A percentile compares a stretch with the other conserved stretches of the same genome.
Evolutionary conservation across 2,797 vertebrate genomes (phyloP).

Genomic region (Valencia hispanica): DNA sequence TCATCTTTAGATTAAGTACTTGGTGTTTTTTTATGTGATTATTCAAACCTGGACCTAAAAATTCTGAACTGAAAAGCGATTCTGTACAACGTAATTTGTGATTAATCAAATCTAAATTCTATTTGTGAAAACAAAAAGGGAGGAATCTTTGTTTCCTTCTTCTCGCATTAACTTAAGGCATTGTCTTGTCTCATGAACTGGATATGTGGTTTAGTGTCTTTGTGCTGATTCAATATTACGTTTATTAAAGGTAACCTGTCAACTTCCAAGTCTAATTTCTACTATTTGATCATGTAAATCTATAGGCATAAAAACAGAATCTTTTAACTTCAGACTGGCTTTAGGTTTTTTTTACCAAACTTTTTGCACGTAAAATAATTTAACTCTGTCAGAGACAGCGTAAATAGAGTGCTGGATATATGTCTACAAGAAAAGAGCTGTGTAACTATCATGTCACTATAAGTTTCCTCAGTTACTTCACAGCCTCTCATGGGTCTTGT

Average conservation of each 20-base stretch:
- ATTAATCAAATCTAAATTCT: not conserved
- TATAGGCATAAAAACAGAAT: slow-evolving; percentile 31
- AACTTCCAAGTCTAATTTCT: not conserved
- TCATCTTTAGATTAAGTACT: not conserved
- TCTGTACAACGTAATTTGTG: not conserved
- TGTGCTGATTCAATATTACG: not conserved
- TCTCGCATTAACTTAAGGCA: not conserved
- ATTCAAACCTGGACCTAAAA: not conserved
- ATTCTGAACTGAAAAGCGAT: not conserved
- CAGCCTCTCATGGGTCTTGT: slow-evolving; percentile 78
- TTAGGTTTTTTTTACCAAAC: slow-evolving; percentile 34
- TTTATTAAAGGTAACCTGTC: slow-evolving; percentile 1
- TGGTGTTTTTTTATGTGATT: too few relatives aligned
- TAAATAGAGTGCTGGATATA: slow-evolving; percentile 65
- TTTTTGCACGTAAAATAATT: slow-evolving; percentile 50
- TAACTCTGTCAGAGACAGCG: slow-evolving; percentile 58
- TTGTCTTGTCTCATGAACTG: not conserved
- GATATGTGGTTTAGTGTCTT: not conserved
- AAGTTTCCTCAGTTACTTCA: slow-evolving; percentile 63
- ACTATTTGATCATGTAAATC: slow-evolving; percentile 1
- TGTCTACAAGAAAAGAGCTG: slow-evolving; percentile 51
- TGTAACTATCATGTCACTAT: slow-evolving; percentile 65
- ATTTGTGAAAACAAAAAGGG: not conserved
- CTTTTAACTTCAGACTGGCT: slow-evolving; percentile 28
- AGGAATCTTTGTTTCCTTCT: not conserved